Percentiles rank a stretch among this genome's conserved stretches.
These are phyloP conservation scores for Embidobia sp. DNA, from an alignment of 2,888 invertebrate genomes.

Conservation along the genomic window DNA sequence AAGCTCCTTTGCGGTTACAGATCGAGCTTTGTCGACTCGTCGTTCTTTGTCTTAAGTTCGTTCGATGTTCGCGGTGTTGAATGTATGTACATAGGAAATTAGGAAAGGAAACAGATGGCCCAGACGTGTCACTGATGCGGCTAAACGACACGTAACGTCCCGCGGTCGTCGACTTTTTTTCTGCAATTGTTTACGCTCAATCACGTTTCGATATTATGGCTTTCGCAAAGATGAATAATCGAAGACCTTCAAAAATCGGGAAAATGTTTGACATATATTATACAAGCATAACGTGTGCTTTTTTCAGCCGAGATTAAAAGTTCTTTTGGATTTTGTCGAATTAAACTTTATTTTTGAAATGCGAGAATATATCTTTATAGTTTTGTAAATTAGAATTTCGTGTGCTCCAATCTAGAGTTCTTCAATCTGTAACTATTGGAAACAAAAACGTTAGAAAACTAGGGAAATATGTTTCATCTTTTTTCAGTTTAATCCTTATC, in stretches of 20 bases:
- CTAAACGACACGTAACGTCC: slow-evolving; percentile 31
- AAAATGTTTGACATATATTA: slow-evolving; percentile 19
- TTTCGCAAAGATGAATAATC: slow-evolving; percentile 32
- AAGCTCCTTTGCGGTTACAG: slow-evolving; percentile 25
- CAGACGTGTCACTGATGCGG: slow-evolving; percentile 56
- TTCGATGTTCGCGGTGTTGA: slow-evolving; percentile 26
- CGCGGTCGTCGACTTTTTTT: slow-evolving; percentile 41
- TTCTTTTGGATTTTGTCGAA: background rate
- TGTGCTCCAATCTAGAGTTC: too few relatives aligned
- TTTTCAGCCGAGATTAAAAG: slow-evolving; percentile 14
- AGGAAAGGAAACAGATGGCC: slow-evolving; percentile 59
- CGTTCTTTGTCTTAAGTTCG: slow-evolving; percentile 38
- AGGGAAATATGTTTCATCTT: too few relatives aligned
- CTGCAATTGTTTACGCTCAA: slow-evolving; percentile 55
- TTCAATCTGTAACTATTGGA: too few relatives aligned
- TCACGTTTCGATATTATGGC: slow-evolving; percentile 51
- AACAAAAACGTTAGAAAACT: too few relatives aligned
- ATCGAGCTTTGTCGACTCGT: slow-evolving; percentile 41
- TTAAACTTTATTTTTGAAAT: slow-evolving; percentile 4
- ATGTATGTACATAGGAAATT: slow-evolving; percentile 62
- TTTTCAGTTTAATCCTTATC: too few relatives aligned
- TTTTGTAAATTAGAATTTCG: too few relatives aligned
- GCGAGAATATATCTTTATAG: too few relatives aligned
- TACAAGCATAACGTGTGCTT: slow-evolving; percentile 8
- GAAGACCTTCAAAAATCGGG: slow-evolving; percentile 9